Evolutionary conservation across 2,888 invertebrate species (phyloP).

Genomic region (Athrips mouffetella): DNA sequence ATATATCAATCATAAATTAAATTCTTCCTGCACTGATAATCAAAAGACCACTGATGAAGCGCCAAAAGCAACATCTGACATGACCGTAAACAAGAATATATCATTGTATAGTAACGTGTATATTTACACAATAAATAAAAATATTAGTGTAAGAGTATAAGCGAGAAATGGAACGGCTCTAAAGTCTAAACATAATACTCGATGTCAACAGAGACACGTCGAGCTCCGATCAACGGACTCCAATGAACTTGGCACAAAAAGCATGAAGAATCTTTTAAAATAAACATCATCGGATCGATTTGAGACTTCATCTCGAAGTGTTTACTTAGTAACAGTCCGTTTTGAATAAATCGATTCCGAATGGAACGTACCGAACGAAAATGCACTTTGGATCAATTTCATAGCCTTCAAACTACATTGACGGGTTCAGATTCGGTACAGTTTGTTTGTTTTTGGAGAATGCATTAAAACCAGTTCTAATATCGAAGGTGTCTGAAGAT

Average conservation of each 20-base stretch:
- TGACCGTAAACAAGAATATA: conserved; percentile 28
- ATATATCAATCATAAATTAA: not conserved
- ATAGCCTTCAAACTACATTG: conserved; percentile 24
- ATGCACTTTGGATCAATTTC: conserved; percentile 27
- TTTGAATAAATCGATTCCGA: conserved; percentile 66
- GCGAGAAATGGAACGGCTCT: conserved; percentile 47
- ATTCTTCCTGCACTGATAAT: not conserved
- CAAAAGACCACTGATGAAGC: conserved; percentile 9
- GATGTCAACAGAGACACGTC: conserved; percentile 45
- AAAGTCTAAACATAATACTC: conserved; percentile 50
- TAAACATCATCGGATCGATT: conserved; percentile 69
- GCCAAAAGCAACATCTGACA: conserved; percentile 12
- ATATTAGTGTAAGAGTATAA: conserved; percentile 41
- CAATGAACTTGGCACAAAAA: conserved; percentile 60
- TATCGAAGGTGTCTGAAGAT: conserved; percentile 32
- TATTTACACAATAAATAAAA: conserved; percentile 31
- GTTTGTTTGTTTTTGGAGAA: conserved; percentile 31
- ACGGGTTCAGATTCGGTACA: conserved; percentile 15
- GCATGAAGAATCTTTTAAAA: conserved; percentile 64
- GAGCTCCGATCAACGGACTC: conserved; percentile 53
- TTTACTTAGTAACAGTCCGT: conserved; percentile 74
- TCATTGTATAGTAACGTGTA: conserved; percentile 23
- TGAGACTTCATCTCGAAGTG: conserved; percentile 61
- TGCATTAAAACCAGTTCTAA: conserved; percentile 30
- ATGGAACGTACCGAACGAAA: conserved; percentile 33